Base-by-base conservation (phyloP, 2,888 invertebrate genomes). In the Orthonevra nobilis region DNA sequence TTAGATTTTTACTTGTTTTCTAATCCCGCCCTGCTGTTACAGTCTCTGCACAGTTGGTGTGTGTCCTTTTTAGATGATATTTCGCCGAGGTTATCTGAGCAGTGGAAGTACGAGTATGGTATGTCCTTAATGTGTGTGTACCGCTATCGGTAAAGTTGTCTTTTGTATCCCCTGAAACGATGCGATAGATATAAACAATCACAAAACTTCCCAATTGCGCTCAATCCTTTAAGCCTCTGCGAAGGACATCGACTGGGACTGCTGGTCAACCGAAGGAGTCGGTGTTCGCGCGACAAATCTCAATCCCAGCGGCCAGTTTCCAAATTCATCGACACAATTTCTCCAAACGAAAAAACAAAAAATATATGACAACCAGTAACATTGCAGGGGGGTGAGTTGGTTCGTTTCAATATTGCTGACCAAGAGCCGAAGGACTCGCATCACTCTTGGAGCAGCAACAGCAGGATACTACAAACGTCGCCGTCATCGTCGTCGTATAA, bases 191-290 rank as follows among this genome's bases (percentile, higher is more conserved):
- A 44, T 61, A 81, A 74, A 69, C 74, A 81, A 81, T 73, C 68
- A 81, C 48, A 74, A 79, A 73, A 74, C 81, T 81, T 69, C n/a
- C n/a, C 74, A 81, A 74, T 74, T 81, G 30, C 63, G 63, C 64
- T 64, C 50, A 81, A 81, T 81, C 81, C 81, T 69, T 81, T 74
- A 74, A 81, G 63, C 74, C 66, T 73, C 42, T 9, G 15, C 50
- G 50, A 63, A 56, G 56, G 60, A 56, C 50, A 15, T 40, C 2
- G 44, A 5, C 10, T 20, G 9, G 5, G 42, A 7, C n/a, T 20
- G 2, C 10, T 10, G 20, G 7, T 10, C 10, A n/a, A n/a, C n/a
- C n/a, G 9, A 14, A 7, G 40, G 15, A 12, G 12, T 1, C n/a
- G 26, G 36, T 44, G 30, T 63, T 15, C 38, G 15, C 46, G 64